phyloP scores from a whole-genome alignment of 2,797 vertebrate genomes.

The Clamator glandarius region DNA sequence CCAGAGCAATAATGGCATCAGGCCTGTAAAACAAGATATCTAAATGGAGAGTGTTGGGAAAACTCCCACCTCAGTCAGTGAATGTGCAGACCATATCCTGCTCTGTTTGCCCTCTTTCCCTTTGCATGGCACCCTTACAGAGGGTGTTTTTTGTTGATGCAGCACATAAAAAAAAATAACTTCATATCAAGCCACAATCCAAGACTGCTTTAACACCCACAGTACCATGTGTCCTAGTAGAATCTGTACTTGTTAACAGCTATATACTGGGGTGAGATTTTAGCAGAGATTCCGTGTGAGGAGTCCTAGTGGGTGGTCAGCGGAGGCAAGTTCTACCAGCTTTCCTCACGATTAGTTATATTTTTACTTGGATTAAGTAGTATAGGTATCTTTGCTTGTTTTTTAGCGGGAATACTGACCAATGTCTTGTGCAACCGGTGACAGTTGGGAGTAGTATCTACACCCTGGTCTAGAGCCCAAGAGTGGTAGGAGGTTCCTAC shows the following conservation, averaged over 20 bases:
- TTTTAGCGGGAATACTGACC: background rate
- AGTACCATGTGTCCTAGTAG: conserved; percentile 46
- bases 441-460: background rate
- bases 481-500: background rate
- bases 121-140: background rate
- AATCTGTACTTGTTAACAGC: conserved; percentile 27
- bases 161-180: conserved; percentile 8
- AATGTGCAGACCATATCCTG: background rate
- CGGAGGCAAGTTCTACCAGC: conserved; percentile 3
- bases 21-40: background rate
- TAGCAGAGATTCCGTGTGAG: conserved; percentile 10
- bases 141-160: background rate
- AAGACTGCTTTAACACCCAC: conserved; percentile 54
- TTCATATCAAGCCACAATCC: conserved; percentile 23
- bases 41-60: background rate
- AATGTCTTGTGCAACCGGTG: background rate
- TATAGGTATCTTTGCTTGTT: background rate
- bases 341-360: background rate
- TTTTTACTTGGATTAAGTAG: background rate
- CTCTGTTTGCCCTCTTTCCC: background rate
- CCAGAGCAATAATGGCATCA: background rate
- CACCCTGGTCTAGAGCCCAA: background rate
- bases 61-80: background rate
- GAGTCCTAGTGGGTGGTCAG: conserved; percentile 45
- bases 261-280: conserved; percentile 26